A percentile compares a stretch with the other conserved stretches of the same genome.
Evolutionary conservation across 2,113 vertebrate genomes (phyloP).

Genomic region (Meleagris gallopavo): DNA sequence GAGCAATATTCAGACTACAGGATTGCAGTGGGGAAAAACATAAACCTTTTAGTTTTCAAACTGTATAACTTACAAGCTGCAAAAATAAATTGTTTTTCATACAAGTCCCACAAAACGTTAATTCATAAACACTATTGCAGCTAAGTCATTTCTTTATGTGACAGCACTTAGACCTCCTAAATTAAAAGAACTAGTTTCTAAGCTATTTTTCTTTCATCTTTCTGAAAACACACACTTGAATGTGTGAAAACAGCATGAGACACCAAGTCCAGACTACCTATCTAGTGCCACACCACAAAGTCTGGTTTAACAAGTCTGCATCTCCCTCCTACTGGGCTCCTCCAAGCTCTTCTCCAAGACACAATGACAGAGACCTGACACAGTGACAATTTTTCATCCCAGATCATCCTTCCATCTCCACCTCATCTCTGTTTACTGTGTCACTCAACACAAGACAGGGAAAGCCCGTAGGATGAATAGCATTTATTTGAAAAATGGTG

Average conservation of each 20-base stretch:
- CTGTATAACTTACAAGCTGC: background rate
- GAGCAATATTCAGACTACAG: background rate
- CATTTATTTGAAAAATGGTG: background rate
- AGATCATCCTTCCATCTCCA: background rate
- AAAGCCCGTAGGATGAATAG: background rate
- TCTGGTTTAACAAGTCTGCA: background rate
- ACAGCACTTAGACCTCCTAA: background rate
- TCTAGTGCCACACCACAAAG: background rate
- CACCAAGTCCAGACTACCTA: background rate
- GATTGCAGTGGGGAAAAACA: background rate
- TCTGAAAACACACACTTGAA: background rate
- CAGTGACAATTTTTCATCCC: background rate
- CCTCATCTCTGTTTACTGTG: background rate
- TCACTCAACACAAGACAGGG: background rate
- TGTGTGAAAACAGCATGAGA: background rate
- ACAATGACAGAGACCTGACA: background rate
- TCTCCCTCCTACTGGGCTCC: background rate
- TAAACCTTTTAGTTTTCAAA: conserved; percentile 14
- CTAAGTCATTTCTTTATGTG: background rate
- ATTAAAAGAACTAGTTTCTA: background rate
- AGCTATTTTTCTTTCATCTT: background rate
- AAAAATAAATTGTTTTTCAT: background rate
- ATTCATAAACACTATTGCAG: background rate
- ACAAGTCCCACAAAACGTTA: background rate
- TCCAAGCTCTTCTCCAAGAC: background rate